Percentiles rank a stretch among this genome's conserved stretches.
These are phyloP conservation scores for Colius striatus DNA, from an alignment of 2,113 vertebrate species.

Conservation along the genomic window DNA sequence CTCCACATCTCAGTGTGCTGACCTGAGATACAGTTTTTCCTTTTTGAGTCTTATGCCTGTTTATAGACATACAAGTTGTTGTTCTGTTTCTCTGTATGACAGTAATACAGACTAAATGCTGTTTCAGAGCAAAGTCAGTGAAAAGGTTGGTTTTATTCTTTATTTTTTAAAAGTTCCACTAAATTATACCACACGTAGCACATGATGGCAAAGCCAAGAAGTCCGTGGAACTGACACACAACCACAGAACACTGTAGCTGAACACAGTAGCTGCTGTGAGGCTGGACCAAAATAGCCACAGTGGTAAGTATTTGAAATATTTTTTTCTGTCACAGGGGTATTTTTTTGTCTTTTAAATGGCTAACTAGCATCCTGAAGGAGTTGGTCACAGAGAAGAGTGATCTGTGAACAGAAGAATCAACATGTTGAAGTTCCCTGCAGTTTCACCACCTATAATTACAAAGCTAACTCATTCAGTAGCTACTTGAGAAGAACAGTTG, in stretches of 20 bases:
- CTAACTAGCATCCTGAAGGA: not conserved
- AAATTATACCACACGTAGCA: not conserved
- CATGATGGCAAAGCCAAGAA: not conserved
- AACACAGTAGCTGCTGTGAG: conserved; percentile 1
- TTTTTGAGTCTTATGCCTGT: not conserved
- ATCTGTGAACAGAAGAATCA: not conserved
- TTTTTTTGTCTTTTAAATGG: not conserved
- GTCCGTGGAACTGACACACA: not conserved
- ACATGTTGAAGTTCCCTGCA: not conserved
- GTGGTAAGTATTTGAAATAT: not conserved
- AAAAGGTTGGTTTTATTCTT: not conserved
- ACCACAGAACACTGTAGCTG: not conserved
- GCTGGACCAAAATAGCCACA: not conserved
- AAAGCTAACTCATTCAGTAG: not conserved
- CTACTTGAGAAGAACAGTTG: not conserved
- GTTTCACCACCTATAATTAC: not conserved
- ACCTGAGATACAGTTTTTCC: not conserved
- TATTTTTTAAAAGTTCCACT: not conserved
- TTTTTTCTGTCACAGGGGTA: not conserved
- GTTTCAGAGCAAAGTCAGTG: not conserved
- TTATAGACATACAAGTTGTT: not conserved
- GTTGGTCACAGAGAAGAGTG: not conserved
- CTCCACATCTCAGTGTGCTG: not conserved
- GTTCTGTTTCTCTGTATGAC: not conserved
- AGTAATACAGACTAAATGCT: not conserved